A percentile compares a stretch with the other conserved stretches of the same genome.
phyloP scores from a whole-genome alignment of 2,113 vertebrate genomes.

The Propithecus coquereli region DNA sequence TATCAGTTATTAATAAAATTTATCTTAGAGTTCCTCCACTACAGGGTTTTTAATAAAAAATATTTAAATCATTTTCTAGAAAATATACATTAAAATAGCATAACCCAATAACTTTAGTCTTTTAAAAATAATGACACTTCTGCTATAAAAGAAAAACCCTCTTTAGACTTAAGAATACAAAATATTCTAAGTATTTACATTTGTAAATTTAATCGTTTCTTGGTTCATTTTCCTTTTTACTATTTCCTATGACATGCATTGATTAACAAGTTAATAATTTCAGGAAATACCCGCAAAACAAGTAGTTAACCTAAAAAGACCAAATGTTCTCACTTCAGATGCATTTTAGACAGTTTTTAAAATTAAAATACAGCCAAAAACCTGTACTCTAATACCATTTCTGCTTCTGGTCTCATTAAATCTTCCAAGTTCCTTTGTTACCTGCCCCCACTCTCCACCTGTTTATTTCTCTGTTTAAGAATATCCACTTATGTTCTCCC shows the following conservation, averaged over 20 bases:
- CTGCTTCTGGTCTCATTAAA: neutral
- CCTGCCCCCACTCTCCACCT: neutral
- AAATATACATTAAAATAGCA: conserved; percentile 26
- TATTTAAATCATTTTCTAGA: conserved; percentile 4
- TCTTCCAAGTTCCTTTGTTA: neutral
- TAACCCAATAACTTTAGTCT: neutral
- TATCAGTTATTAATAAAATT: neutral
- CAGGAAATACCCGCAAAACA: neutral
- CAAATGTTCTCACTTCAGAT: conserved; percentile 34
- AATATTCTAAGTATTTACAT: conserved; percentile 18
- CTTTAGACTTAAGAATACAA: neutral
- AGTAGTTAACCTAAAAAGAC: conserved; percentile 17
- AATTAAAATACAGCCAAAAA: conserved; percentile 27
- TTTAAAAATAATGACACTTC: conserved; percentile 9
- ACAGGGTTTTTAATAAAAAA: conserved; percentile 26
- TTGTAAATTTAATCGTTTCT: conserved; percentile 14
- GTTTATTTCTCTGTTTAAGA: neutral
- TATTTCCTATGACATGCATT: neutral
- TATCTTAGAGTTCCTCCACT: neutral
- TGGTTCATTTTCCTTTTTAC: conserved; percentile 26
- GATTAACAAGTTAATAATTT: conserved; percentile 29
- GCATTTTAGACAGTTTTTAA: conserved; percentile 33
- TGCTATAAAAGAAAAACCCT: neutral
- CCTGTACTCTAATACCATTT: conserved; percentile 4
- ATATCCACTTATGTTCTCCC: neutral